Conservation (phyloP, 2,888 invertebrate species). For the Odiellus spinosus region DNA sequence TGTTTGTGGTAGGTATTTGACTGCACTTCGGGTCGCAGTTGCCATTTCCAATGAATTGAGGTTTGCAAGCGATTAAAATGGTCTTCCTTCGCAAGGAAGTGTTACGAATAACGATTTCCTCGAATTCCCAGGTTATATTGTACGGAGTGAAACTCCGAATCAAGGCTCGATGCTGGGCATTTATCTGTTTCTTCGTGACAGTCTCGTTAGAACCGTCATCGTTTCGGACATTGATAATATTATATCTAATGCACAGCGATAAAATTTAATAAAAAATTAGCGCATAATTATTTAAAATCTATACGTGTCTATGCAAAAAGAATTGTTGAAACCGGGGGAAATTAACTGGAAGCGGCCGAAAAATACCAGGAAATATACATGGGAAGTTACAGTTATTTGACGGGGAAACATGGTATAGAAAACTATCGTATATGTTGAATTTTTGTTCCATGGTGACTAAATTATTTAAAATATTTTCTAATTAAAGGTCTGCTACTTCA, state of each 20-base stretch:
- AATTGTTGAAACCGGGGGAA: no score
- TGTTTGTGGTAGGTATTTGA: slow-evolving; percentile 22
- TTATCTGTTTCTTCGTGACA: slow-evolving; percentile 22
- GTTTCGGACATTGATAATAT: slow-evolving; percentile 24
- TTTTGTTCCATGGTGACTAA: no score
- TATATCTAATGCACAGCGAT: slow-evolving; percentile 17
- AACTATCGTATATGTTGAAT: no score
- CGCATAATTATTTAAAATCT: no score
- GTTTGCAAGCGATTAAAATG: slow-evolving; percentile 25
- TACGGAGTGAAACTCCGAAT: slow-evolving; percentile 24
- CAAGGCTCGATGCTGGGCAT: slow-evolving; percentile 22
- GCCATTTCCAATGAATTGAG: slow-evolving; percentile 23
- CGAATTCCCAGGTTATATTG: slow-evolving; percentile 24
- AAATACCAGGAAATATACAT: no score
- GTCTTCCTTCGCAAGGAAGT: slow-evolving; percentile 20
- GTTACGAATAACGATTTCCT: slow-evolving; percentile 17
- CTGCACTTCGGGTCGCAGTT: slow-evolving; percentile 25
- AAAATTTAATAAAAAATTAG: neutral
- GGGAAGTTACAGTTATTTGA: no score
- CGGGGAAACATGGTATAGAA: no score
- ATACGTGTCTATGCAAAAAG: no score
- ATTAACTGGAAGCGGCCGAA: no score
- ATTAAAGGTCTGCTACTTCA: no score
- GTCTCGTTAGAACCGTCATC: slow-evolving; percentile 24
- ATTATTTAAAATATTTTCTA: no score